Evolutionary conservation across 2,797 vertebrate species (phyloP), one percentile per base, ranked within the genome.

Genomic region (Champsocephalus esox): DNA sequence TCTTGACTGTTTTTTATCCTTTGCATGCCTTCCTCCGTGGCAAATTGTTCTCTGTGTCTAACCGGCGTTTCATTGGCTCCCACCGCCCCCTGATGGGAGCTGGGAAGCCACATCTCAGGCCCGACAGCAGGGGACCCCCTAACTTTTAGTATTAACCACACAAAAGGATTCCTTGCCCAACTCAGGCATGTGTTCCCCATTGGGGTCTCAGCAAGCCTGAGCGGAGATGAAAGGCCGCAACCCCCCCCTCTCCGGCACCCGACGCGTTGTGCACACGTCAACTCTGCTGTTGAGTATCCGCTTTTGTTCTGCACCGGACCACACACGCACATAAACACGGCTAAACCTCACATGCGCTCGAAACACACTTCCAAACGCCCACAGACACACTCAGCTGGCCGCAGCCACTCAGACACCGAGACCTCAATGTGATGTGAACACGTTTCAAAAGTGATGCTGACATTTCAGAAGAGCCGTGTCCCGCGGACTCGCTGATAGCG

Each of bases 71-170:
- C 80, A 80, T 74, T 83, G 77, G 82, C 75, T 86, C 61, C 81
- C 64, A 21, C 60, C 19, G 80, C 73, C 79, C 77, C 90, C 86
- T 12, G 62, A 51, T 76, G 83, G 72, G 84, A 12, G n/a, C 66
- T 83, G 71, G 44, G 32, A 65, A 70, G 81, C 83, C 81, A 56
- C 59, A 84, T 88, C 77, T 80, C 68, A 75, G 78, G 55, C 64
- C 61, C 7, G 69, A 80, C 86, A 75, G 86, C 52, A 7, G 89
- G 87, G 79, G 83, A 82, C 70, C 78, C 81, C 77, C 77, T 88
- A 89, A 91, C 86, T 80, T 88, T 89, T 85, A 79, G 77, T 73
- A 70, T 81, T 83, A 89, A 84, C 90, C 79, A 84, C 88, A 88
- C 88, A 88, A 87, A 92, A 83, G 85, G 74, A 92, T 88, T 84